Base-by-base conservation (phyloP, 2,113 vertebrate species). In the Phoxinus phoxinus region DNA sequence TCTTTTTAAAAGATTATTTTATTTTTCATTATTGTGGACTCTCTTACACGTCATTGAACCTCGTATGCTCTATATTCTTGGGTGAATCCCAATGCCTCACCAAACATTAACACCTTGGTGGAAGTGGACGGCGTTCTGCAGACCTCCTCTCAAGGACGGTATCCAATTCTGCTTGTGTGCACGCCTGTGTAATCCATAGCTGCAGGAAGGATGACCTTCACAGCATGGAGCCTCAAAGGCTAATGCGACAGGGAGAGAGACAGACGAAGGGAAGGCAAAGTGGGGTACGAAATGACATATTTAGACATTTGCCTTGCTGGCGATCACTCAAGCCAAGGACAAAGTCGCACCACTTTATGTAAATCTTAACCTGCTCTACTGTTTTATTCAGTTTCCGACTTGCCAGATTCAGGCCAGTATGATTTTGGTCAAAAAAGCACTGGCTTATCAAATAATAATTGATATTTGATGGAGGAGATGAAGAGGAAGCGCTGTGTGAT, bases 121-220 rank as follows among this genome's bases (percentile, higher is more conserved):
- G 79, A 86, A 87, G 82, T 69, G 85, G 79, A 87, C 1, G 1
- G 13, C 19, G 44, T 86, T 81, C 35, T 72, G 19, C 46, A 86
- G 85, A 87, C n/a, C 90, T 91, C 87, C 75, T 88, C 88, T 92
- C 90, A 91, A 92, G 93, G 92, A 88, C 91, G 77, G 91, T 93
- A 91, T 95, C 92, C 84, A 91, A 93, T 95, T 94, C 91, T 94
- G 94, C 94, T 90, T 92, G 91, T 87, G 85, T 94, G 93, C 90
- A 58, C 21, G 88, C 67, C 91, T 85, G 88, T 94, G 94, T 94
- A 95, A 95, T 94, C 93, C 91, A 94, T 94, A 91, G 93, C 93
- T 93, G 92, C 91, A 88, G 92, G 93, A 91, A 92, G 90, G 92
- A 93, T 94, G 94, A 95, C 94, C 94, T 95, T 95, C 93, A 93